Percentiles rank a stretch among this genome's conserved stretches.
phyloP scores from a whole-genome alignment of 2,888 invertebrate species.

The Tyria jacobaeae region DNA sequence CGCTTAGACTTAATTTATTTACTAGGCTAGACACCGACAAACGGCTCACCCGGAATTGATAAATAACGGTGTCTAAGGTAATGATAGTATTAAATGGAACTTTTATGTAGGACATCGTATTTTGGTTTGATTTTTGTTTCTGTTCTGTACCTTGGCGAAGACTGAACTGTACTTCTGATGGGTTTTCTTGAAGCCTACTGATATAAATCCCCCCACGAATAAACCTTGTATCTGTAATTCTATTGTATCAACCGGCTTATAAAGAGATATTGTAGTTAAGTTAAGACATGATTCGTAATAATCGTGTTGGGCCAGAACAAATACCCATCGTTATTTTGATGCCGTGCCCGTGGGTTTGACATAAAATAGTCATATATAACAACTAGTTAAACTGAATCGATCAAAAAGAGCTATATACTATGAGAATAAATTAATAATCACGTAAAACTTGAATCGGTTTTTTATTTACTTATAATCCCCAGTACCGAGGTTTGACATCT shows the following conservation, averaged over 20 bases:
- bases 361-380: too few relatives aligned
- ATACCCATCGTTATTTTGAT: not conserved
- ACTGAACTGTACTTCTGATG: not conserved
- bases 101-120: not conserved
- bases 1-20: conserved; percentile 59
- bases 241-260: too few relatives aligned
- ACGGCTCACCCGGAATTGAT: conserved; percentile 29
- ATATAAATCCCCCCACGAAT: too few relatives aligned
- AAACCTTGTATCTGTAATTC: too few relatives aligned
- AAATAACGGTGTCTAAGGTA: not conserved
- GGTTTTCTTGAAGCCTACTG: not conserved
- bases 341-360: too few relatives aligned
- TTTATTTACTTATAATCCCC: conserved; percentile 12
- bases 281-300: too few relatives aligned
- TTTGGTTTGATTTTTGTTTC: not conserved
- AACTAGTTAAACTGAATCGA: too few relatives aligned
- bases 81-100: not conserved
- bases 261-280: too few relatives aligned
- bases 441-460: not conserved
- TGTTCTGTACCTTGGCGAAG: not conserved
- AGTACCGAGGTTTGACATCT: conserved; percentile 16
- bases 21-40: conserved; percentile 23
- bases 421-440: not conserved
- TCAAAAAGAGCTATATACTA: not conserved
- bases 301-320: too few relatives aligned